Base-by-base conservation (phyloP, 2,888 invertebrate species). In the Acanthoscelides obtectus region DNA sequence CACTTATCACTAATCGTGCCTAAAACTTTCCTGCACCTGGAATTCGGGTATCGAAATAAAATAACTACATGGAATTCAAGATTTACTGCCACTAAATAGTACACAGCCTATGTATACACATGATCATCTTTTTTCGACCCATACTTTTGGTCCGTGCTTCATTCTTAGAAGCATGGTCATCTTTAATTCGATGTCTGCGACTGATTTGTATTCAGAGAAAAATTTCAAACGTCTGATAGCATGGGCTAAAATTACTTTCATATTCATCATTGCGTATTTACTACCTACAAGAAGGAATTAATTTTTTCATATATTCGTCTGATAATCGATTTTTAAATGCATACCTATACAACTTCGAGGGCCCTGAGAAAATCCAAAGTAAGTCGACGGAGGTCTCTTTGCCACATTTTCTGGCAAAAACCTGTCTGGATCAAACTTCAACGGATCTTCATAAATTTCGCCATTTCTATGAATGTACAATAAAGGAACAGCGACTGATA, bases 321-420 rank as follows among this genome's bases (percentile, higher is more conserved):
- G n/a, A n/a, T n/a, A n/a, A n/a, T 25, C 25, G 5, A 64, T 64
- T 64, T 12, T 64, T 64, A 5, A 64, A 64, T 64, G 5, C 20
- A 5, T 64, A 64, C 65, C 65, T 5, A 64, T 76, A 68, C 67
- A 70, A 70, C n/a, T 67, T 68, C 70, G 19, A 22, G 8, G 67
- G 8, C 68, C 67, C 67, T 68, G n/a, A 19, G 27, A 69, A 27
- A 22, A 22, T 45, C n/a, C 25, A n/a, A 67, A n/a, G 21, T 67
- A 22, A 5, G 65, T 20, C 5, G 5, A 64, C 12, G 65, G 65
- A 64, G 3, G 65, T 64, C 65, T 64, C 20, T 64, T 64, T 5
- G 65, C 65, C 12, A 64, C 65, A 12, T 64, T 64, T 20, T 64
- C 65, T 12, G 65, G 65, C 20, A 64, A 20, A 64, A 64, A 64